Evolutionary conservation across 2,888 invertebrate genomes (phyloP).

Genomic region (Conus canariensis): DNA sequence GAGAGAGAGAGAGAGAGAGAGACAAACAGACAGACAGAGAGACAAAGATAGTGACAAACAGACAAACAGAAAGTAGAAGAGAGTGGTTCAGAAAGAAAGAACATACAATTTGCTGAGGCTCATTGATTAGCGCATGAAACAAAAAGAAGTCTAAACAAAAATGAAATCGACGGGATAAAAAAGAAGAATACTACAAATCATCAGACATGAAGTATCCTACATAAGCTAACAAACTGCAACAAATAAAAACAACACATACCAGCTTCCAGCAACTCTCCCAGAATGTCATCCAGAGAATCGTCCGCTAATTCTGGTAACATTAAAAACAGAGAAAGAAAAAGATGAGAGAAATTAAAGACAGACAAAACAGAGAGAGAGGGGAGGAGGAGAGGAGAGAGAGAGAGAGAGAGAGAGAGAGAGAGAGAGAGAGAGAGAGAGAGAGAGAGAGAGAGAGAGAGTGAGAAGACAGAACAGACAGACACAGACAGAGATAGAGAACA

Average conservation of each 20-base stretch:
- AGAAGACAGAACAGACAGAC: neutral
- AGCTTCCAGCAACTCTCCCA: constrained; percentile 67
- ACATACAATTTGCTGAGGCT: neutral
- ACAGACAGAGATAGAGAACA: neutral
- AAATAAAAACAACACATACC: constrained; percentile 49
- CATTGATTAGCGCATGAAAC: neutral
- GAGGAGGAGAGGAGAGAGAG: neutral
- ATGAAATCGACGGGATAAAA: no score
- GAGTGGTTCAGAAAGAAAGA: no score
- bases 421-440: neutral
- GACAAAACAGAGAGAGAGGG: neutral
- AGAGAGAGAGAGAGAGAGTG: no score
- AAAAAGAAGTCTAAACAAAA: no score
- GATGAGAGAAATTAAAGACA: neutral
- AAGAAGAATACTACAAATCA: no score
- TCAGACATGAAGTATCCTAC: no score
- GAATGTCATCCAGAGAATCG: constrained; percentile 66
- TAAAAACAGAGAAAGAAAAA: no score
- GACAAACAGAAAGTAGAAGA: no score
- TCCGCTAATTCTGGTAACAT: constrained; percentile 47
- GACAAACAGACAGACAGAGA: neutral
- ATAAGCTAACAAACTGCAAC: no score
- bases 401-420: neutral
- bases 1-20: constrained; percentile 15
- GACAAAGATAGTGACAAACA: neutral